phyloP scores from a whole-genome alignment of 2,113 vertebrate genomes.

The Gyps fulvus region DNA sequence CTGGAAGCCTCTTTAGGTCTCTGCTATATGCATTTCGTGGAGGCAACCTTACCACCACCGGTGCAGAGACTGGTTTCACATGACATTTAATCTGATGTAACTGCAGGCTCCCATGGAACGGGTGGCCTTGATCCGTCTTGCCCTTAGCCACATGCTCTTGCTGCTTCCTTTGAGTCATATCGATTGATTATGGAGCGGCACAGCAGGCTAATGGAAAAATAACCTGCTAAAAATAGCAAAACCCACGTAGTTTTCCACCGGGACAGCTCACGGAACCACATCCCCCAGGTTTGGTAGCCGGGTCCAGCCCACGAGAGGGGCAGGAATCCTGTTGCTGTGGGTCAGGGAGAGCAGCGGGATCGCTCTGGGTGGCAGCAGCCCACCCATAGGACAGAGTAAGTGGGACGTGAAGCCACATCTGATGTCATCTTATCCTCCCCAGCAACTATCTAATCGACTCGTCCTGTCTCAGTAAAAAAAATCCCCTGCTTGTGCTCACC shows the following conservation, averaged over 20 bases:
- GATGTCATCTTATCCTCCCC: not conserved
- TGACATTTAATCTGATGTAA: not conserved
- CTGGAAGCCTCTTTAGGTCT: not conserved
- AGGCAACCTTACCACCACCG: not conserved
- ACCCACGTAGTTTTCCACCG: not conserved
- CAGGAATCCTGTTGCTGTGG: not conserved
- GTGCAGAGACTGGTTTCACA: not conserved
- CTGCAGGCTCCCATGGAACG: not conserved
- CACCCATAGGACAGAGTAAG: not conserved
- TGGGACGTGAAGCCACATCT: not conserved
- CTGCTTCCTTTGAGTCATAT: not conserved
- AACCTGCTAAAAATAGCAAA: not conserved
- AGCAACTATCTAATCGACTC: not conserved
- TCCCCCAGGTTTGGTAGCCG: not conserved
- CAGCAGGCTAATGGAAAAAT: not conserved
- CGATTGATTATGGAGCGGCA: not conserved
- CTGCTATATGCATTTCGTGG: not conserved
- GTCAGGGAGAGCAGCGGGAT: not conserved
- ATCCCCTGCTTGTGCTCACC: not conserved
- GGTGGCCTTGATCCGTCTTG: not conserved
- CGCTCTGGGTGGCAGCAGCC: not conserved
- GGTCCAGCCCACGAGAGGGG: not conserved
- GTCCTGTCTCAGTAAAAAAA: not conserved
- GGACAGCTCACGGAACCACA: not conserved
- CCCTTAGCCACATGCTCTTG: not conserved